Conservation (phyloP, 2,888 invertebrate species). For the Homarus gammarus region DNA sequence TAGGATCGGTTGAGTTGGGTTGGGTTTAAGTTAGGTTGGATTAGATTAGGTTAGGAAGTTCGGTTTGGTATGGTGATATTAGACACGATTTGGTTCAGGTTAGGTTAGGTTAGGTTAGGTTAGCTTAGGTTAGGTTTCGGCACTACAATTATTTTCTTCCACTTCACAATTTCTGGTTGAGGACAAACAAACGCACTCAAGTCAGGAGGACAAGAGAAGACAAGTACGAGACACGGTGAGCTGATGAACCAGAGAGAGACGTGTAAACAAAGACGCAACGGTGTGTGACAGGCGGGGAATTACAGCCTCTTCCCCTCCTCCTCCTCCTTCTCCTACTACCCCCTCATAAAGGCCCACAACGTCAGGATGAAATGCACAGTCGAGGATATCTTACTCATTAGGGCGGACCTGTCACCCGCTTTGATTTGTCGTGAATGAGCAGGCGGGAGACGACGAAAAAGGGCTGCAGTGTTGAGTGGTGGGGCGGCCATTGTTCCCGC, state of each 20-base stretch:
- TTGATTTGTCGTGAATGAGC: slow-evolving; percentile 53
- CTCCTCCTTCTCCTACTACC: neutral
- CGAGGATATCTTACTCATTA: slow-evolving; percentile 39
- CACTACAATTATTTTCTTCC: too few relatives aligned
- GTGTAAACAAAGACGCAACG: slow-evolving; percentile 4
- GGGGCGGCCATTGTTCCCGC: slow-evolving; percentile 19
- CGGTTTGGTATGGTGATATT: too few relatives aligned
- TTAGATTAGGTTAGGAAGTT: too few relatives aligned
- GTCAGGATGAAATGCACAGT: slow-evolving; percentile 52
- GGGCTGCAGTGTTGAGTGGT: slow-evolving; percentile 26
- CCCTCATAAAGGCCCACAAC: slow-evolving; percentile 44
- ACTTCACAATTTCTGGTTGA: too few relatives aligned
- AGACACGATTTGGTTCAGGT: too few relatives aligned
- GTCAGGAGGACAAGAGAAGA: too few relatives aligned
- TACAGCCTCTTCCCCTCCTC: neutral
- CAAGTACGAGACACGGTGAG: neutral
- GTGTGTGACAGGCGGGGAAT: slow-evolving; percentile 2
- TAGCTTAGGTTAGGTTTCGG: too few relatives aligned
- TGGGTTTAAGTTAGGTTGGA: too few relatives aligned
- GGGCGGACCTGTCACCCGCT: slow-evolving; percentile 41
- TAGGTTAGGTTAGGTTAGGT: too few relatives aligned
- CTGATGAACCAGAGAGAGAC: neutral
- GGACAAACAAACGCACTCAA: too few relatives aligned
- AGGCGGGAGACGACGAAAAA: slow-evolving; percentile 29
- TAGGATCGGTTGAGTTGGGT: too few relatives aligned